Evolutionary conservation across 2,797 vertebrate species (phyloP), one percentile per base, ranked within the genome.

Genomic region (Aldrovandia affinis): DNA sequence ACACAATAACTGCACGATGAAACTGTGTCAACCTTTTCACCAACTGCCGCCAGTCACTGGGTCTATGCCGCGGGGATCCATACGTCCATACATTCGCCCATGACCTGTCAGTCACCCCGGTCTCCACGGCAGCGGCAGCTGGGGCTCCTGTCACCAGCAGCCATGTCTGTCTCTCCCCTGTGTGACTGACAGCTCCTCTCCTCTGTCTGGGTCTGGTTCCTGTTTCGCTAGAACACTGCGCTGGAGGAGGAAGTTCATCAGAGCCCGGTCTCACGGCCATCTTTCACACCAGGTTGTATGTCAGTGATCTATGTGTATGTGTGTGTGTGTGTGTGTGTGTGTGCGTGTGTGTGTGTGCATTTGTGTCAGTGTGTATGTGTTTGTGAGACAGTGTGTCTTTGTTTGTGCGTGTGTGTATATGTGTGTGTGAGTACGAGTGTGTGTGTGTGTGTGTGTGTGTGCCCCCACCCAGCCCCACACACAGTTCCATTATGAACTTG

Each of bases 231-330:
- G 3, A 4, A 57, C 44, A 33, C 47, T 36, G 20, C 63, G 28
- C 47, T n/a, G 39, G 68, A 42, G 77, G 61, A 73, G 28, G 79
- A 14, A 57, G 14, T 63, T 75, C 81, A 79, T 82, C 83, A 57
- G 61, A 25, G 77, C 42, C 47, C 18, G 47, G 28, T 68, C 73
- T 59, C 73, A 78, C 39, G 77, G 75, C 75, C 6, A 28, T 65
- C 77, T 61, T 77, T 78, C 50, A 81, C 55, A 81, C 68, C 55
- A 25, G n/a, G 65, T n/a, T n/a, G n/a, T n/a, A n/a, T n/a, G n/a
- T n/a, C n/a, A n/a, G 22, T n/a, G 18, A 50, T 39, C 25, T 82
- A n/a, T 85, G 0, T 52, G 73, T 81, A 78, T 82, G 87, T 84
- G 10, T 55, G 52, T 55, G 52, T 55, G 52, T 55, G 52, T 55